Evolutionary conservation across 2,888 invertebrate genomes (phyloP).

Genomic region (Drosophila siamana): DNA sequence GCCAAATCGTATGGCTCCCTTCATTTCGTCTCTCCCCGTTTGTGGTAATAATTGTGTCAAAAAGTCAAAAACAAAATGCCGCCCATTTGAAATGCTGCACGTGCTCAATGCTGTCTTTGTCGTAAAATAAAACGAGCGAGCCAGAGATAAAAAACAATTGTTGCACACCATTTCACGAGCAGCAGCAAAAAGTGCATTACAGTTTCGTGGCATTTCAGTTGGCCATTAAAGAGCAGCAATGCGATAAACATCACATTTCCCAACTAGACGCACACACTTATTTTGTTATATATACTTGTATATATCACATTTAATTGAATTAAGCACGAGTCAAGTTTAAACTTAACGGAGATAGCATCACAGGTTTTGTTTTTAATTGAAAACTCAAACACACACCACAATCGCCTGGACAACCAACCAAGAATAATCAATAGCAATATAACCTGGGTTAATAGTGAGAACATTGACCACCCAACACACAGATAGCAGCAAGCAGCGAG

Average conservation of each 20-base stretch:
- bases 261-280: background rate
- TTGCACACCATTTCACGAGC: slow-evolving; percentile 18
- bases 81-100: slow-evolving; percentile 63
- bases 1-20: slow-evolving; percentile 26
- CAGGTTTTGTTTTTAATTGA: slow-evolving; percentile 35
- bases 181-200: slow-evolving; percentile 50
- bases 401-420: background rate
- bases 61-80: slow-evolving; percentile 47
- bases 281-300: background rate
- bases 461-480: slow-evolving; percentile 20
- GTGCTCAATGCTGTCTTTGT: slow-evolving; percentile 44
- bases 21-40: slow-evolving; percentile 1
- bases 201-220: slow-evolving; percentile 14
- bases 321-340: slow-evolving; percentile 13
- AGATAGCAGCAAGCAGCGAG: background rate
- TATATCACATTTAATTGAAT: slow-evolving; percentile 22
- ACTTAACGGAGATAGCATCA: slow-evolving; percentile 10
- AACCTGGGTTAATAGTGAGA: slow-evolving; percentile 43
- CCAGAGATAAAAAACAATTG: slow-evolving; percentile 57
- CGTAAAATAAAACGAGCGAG: slow-evolving; percentile 24
- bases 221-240: slow-evolving; percentile 22
- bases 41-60: slow-evolving; percentile 67
- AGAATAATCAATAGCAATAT: slow-evolving; percentile 39
- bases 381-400: slow-evolving; percentile 12
- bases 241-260: slow-evolving; percentile 34